phyloP scores from a whole-genome alignment of 2,113 vertebrate genomes.

The Holacanthus passer region DNA sequence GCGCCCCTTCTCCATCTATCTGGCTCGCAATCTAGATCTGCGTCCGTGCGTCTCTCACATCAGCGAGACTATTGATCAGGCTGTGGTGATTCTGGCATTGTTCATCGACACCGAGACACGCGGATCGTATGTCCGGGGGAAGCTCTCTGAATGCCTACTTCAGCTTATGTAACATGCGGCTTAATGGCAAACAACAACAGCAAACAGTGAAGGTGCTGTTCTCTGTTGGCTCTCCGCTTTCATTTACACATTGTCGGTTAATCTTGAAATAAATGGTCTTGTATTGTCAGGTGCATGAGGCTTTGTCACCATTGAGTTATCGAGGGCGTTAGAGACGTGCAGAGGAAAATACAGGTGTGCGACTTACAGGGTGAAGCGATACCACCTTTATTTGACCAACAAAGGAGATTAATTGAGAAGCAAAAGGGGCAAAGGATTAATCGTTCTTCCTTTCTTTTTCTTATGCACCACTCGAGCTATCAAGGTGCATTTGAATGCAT shows the following conservation, averaged over 20 bases:
- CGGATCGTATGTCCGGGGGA: slow-evolving; percentile 31
- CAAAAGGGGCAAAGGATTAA: slow-evolving; percentile 60
- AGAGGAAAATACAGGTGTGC: slow-evolving; percentile 45
- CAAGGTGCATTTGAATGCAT: slow-evolving; percentile 43
- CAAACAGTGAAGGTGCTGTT: slow-evolving; percentile 11
- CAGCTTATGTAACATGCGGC: slow-evolving; percentile 19
- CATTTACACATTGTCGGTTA: slow-evolving; percentile 13
- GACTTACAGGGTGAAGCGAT: background rate
- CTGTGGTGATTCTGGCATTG: slow-evolving; percentile 29
- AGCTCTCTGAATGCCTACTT: slow-evolving; percentile 9
- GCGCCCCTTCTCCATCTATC: background rate
- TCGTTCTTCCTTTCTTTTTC: slow-evolving; percentile 45
- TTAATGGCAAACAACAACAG: slow-evolving; percentile 9
- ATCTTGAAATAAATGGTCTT: slow-evolving; percentile 21
- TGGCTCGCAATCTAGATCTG: background rate
- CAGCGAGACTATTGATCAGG: slow-evolving; percentile 8
- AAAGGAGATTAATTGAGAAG: slow-evolving; percentile 51
- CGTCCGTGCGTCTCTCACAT: background rate
- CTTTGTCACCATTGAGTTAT: slow-evolving; percentile 34
- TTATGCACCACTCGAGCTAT: slow-evolving; percentile 28
- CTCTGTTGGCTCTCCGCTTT: slow-evolving; percentile 9
- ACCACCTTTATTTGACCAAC: slow-evolving; percentile 54
- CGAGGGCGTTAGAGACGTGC: slow-evolving; percentile 27
- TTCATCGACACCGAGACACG: slow-evolving; percentile 14
- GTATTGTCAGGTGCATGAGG: slow-evolving; percentile 4